Base-by-base conservation (phyloP, 2,113 vertebrate genomes). In the Myodes glareolus region DNA sequence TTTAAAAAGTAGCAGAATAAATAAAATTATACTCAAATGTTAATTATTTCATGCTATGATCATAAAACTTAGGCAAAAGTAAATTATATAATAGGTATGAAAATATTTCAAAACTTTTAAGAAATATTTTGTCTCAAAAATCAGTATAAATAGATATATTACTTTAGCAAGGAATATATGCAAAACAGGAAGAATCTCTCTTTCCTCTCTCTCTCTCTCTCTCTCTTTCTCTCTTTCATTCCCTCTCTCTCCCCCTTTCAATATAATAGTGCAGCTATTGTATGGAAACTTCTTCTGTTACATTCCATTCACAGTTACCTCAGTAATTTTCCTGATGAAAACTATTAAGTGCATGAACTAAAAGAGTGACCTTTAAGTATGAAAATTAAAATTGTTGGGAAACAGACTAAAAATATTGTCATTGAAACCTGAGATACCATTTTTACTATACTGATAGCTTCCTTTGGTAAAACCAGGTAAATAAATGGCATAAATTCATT, bases 1-100 rank as follows among this genome's bases (percentile, higher is more conserved):
- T 63, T n/a, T 70, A 97, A 90, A 90, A 29, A 96, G 81, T 45
- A 12, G 25, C 42, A 82, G 61, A 68, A 96, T 97, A 94, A 98
- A 77, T n/a, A 84, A 63, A 97, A 68, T 1, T 97, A 50, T 72
- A 85, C 92, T 91, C n/a, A 81, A 21, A 67, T 80, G 47, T 94
- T 90, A 73, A 72, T 70, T 95, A 90, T 88, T 80, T 42, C 3
- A 95, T 31, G 84, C 73, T 81, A 27, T 12, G 81, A 94, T 81
- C 81, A 17, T 21, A 12, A 72, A 90, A 33, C 2, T 14, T 91
- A 94, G 25, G 50, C 88, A 97, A 12, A 90, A 67, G 52, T 42
- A 72, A 78, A 25, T 90, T 4, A 29, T 7, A 88, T 1, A 12
- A 39, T 33, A 90, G 52, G 80, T 16, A 63, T 87, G 14, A 72